A percentile compares a stretch with the other conserved stretches of the same genome.
These are phyloP conservation scores for Chesias legatella DNA, from an alignment of 2,888 invertebrate genomes.

Conservation along the genomic window DNA sequence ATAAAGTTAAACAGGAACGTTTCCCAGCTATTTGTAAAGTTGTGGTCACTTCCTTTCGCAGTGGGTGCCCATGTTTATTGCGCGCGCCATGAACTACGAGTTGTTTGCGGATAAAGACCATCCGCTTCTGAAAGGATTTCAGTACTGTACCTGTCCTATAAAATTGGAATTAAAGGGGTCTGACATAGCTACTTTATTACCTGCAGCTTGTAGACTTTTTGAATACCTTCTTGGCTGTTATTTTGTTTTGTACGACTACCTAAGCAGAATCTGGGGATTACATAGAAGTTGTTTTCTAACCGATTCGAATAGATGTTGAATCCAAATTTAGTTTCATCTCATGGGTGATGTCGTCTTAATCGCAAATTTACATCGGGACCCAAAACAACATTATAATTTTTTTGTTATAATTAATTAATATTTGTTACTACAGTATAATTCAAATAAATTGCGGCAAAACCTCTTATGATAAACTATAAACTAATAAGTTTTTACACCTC, in stretches of 20 bases:
- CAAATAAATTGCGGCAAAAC: no score
- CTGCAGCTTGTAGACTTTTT: conserved; percentile 11
- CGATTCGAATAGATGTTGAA: conserved; percentile 1
- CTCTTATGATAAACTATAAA: no score
- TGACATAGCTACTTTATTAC: conserved; percentile 19
- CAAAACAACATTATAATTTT: no score
- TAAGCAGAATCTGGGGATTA: no score
- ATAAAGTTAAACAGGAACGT: conserved; percentile 16
- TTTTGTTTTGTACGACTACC: not conserved
- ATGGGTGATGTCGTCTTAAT: no score
- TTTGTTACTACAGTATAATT: no score
- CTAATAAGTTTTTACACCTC: no score
- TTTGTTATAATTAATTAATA: no score
- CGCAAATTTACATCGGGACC: no score
- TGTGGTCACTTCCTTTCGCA: conserved; percentile 19
- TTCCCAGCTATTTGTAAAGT: conserved; percentile 18
- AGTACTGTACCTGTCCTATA: conserved; percentile 25
- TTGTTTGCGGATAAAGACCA: conserved; percentile 30
- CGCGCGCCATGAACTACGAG: conserved; percentile 16
- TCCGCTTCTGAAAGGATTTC: conserved; percentile 29
- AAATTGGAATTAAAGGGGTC: conserved; percentile 21
- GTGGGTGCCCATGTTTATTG: conserved; percentile 23
- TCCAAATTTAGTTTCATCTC: not conserved
- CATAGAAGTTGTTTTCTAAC: conserved; percentile 6
- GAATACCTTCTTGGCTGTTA: conserved; percentile 16